These are phyloP conservation scores for Emydura subglobosa DNA, from an alignment of 2,113 vertebrate species.

Conservation along the genomic window DNA sequence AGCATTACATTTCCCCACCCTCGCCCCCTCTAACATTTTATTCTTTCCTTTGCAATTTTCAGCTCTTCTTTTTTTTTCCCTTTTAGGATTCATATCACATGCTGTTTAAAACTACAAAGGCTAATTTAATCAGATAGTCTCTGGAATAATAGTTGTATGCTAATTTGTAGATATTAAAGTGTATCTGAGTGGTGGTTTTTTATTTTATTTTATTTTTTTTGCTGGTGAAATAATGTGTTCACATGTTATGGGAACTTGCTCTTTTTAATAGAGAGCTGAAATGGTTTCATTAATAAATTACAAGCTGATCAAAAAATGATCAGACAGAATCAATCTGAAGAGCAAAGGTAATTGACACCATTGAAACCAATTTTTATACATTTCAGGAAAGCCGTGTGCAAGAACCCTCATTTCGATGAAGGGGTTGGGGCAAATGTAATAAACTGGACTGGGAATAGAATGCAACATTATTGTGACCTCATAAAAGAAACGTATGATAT, in stretches of 20 bases:
- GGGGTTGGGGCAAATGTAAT: not conserved
- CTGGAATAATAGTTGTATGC: conserved; percentile 64
- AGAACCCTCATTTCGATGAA: not conserved
- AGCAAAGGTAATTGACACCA: not conserved
- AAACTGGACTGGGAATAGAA: not conserved
- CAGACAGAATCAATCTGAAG: not conserved
- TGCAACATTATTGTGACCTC: not conserved
- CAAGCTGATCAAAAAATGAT: conserved; percentile 25
- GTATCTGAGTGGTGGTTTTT: not conserved
- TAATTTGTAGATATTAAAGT: conserved; percentile 59
- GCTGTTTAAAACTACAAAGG: conserved; percentile 30
- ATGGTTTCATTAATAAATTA: conserved; percentile 44
- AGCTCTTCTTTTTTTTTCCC: not conserved
- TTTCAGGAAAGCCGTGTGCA: not conserved
- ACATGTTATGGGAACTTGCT: conserved; percentile 12
- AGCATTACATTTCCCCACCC: rapidly evolving
- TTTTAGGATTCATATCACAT: conserved; percentile 31
- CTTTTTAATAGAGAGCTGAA: not conserved
- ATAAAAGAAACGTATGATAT: not conserved
- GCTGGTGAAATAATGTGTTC: conserved; percentile 11
- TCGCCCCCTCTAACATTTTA: not conserved
- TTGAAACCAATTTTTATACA: not conserved
- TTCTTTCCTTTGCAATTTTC: not conserved
- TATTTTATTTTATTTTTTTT: not conserved
- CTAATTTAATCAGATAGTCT: conserved; percentile 65